Conservation (phyloP, 2,888 invertebrate species). For the Agrotis puta region DNA sequence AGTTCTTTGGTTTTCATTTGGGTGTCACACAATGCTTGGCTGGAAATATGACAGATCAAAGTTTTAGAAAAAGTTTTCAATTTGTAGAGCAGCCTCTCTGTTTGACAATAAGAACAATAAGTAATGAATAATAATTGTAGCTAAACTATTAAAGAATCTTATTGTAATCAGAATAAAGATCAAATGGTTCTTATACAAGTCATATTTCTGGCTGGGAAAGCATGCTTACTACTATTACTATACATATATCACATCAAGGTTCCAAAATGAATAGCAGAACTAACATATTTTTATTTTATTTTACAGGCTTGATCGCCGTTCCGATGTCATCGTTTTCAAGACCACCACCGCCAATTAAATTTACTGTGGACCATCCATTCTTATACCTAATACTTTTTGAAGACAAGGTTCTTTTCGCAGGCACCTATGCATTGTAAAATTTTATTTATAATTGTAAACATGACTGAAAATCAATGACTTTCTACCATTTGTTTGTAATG, state of each 20-base stretch:
- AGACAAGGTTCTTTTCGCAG: slow-evolving; percentile 64
- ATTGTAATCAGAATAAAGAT: not conserved
- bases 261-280: not conserved
- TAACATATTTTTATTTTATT: slow-evolving; percentile 29
- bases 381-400: slow-evolving; percentile 59
- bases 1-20: slow-evolving; percentile 2
- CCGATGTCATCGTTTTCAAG: slow-evolving; percentile 31
- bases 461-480: not conserved
- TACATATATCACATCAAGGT: not conserved
- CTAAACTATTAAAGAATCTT: not conserved
- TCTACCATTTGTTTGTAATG: not conserved
- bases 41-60: not conserved
- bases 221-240: not conserved
- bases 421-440: slow-evolving; percentile 48
- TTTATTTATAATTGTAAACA: not conserved
- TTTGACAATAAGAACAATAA: too few relatives aligned
- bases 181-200: too few relatives aligned
- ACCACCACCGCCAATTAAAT: slow-evolving; percentile 51
- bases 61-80: not conserved
- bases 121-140: too few relatives aligned
- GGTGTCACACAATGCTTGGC: not conserved
- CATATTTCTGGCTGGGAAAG: slow-evolving; percentile 6
- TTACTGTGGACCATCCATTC: slow-evolving; percentile 63
- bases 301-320: slow-evolving; percentile 25
- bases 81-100: not conserved